Conservation (phyloP, 2,797 vertebrate species). For the Takifugu ocellatus region DNA sequence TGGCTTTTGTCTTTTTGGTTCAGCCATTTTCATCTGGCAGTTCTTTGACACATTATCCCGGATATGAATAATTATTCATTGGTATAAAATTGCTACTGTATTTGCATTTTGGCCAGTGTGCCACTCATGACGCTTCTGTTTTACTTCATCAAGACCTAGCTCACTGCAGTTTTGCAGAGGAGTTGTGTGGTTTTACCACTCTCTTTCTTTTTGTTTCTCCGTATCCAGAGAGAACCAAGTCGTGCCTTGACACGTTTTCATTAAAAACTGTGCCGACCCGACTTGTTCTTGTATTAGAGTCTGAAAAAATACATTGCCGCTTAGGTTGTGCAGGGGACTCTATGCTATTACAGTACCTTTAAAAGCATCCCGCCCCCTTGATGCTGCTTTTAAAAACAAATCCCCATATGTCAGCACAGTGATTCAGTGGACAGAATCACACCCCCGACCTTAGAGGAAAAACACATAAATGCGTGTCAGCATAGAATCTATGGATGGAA, state of each 20-base stretch:
- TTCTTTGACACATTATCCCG: neutral
- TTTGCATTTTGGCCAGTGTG: neutral
- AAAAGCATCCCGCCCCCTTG: no score
- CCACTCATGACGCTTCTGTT: neutral
- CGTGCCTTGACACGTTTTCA: conserved; percentile 21
- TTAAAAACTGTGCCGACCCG: conserved; percentile 10
- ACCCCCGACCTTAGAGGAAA: no score
- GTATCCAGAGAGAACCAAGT: conserved; percentile 7
- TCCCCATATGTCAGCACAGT: no score
- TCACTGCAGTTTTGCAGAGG: conserved; percentile 13
- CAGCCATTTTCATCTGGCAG: neutral
- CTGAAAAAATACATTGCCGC: conserved; percentile 11
- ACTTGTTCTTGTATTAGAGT: conserved; percentile 11
- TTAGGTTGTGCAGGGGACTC: conserved; percentile 17
- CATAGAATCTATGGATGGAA: no score
- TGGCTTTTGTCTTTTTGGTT: conserved; percentile 1
- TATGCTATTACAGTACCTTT: conserved; percentile 5
- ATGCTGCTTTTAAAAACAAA: no score
- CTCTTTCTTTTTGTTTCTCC: conserved; percentile 22
- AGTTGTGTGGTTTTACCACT: neutral
- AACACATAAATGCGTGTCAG: no score
- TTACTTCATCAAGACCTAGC: neutral
- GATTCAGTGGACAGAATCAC: no score
- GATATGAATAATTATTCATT: neutral
- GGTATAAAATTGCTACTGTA: neutral